These are phyloP conservation scores for Ferdinandea cuprea DNA, from an alignment of 2,888 invertebrate species.

Conservation along the genomic window DNA sequence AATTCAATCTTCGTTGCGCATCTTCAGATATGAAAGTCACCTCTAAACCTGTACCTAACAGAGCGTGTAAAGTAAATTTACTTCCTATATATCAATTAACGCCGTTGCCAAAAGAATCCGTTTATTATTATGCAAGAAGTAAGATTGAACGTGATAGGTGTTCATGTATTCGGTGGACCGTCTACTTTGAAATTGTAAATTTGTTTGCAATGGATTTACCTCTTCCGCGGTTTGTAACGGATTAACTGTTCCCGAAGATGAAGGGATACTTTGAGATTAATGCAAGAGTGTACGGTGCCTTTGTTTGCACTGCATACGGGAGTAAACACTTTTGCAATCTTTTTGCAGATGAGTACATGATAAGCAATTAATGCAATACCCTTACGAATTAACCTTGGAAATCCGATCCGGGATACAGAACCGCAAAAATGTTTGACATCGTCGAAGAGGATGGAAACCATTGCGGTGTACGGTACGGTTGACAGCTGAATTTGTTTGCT, in stretches of 20 bases:
- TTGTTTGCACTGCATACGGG: conserved; percentile 7
- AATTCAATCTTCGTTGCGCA: background rate
- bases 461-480: too few species aligned
- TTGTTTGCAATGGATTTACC: too few species aligned
- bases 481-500: background rate
- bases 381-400: background rate
- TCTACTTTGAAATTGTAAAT: background rate
- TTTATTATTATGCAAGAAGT: too few species aligned
- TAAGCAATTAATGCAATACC: conserved; percentile 2
- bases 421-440: background rate
- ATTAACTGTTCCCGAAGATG: background rate
- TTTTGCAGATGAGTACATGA: background rate
- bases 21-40: too few species aligned
- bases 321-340: background rate
- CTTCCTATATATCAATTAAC: too few species aligned
- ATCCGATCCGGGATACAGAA: background rate
- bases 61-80: too few species aligned
- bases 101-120: too few species aligned
- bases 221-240: too few species aligned
- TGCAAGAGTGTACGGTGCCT: conserved; percentile 1
- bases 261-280: background rate
- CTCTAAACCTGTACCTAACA: too few species aligned
- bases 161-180: conserved; percentile 5
- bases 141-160: background rate
- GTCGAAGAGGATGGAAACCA: background rate